These are phyloP conservation scores for Pogonocherus hispidulus DNA, from an alignment of 2,888 invertebrate genomes.

Conservation along the genomic window DNA sequence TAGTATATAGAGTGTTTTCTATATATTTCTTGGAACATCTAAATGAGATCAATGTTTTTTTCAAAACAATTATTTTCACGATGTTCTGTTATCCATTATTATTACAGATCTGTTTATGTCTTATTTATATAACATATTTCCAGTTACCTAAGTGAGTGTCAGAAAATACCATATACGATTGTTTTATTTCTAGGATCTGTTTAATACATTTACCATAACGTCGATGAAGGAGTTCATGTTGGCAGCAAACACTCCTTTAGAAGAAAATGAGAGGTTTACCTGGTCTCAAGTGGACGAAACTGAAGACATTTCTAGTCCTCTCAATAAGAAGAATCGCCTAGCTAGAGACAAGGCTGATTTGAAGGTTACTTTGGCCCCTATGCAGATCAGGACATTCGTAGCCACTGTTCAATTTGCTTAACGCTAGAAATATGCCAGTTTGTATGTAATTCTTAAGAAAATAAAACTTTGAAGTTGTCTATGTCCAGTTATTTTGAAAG, in stretches of 20 bases:
- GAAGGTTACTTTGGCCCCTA: slow-evolving; percentile 33
- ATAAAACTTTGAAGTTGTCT: too few species aligned
- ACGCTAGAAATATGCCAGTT: too few species aligned
- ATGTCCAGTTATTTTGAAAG: too few species aligned
- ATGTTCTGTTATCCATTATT: too few species aligned
- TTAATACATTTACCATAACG: slow-evolving; percentile 72
- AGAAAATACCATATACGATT: too few species aligned
- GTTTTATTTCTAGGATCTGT: slow-evolving; percentile 69
- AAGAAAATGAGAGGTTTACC: slow-evolving; percentile 66
- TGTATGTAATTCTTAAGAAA: too few species aligned
- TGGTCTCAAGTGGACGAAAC: slow-evolving; percentile 45
- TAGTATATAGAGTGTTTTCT: too few species aligned
- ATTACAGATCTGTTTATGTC: too few species aligned
- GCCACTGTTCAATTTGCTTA: neutral
- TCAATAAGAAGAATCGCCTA: slow-evolving; percentile 6
- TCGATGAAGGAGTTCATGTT: slow-evolving; percentile 76
- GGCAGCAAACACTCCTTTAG: slow-evolving; percentile 73
- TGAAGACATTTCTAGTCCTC: slow-evolving; percentile 21
- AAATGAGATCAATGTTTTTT: too few species aligned
- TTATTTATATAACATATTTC: neutral
- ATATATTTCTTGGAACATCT: too few species aligned
- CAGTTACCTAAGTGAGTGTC: too few species aligned
- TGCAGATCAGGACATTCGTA: slow-evolving; percentile 37
- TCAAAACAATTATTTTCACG: too few species aligned
- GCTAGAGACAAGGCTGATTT: slow-evolving; percentile 23